Percentiles rank a stretch among this genome's conserved stretches.
phyloP scores from a whole-genome alignment of 1,140 invertebrate genomes.

The Apocrypta bakeri region DNA sequence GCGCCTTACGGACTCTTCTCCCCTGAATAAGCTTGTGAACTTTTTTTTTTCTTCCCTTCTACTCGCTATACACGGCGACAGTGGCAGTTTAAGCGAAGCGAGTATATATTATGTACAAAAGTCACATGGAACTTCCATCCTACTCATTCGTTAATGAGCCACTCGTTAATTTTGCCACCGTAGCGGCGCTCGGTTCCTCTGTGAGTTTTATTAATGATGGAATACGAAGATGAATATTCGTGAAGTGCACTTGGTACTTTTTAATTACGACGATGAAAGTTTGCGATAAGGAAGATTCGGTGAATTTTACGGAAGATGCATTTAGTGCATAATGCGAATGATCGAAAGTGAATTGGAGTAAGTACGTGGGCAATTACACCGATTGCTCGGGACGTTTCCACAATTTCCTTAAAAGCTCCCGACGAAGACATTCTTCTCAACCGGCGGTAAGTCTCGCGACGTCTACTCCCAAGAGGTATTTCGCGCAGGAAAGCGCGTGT shows the following conservation, averaged over 20 bases:
- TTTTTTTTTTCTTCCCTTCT: constrained; percentile 3
- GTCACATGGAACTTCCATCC: background rate
- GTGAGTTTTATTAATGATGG: constrained; percentile 20
- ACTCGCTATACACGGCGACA: background rate
- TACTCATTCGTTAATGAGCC: constrained; percentile 14
- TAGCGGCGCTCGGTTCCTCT: background rate
- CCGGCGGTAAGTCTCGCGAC: background rate
- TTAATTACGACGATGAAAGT: background rate
- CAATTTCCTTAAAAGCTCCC: constrained; percentile 44
- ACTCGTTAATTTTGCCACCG: constrained; percentile 22
- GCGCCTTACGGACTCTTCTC: constrained; percentile 18
- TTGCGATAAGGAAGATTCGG: background rate
- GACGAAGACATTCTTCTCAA: background rate
- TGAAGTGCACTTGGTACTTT: constrained; percentile 1
- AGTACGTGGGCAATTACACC: constrained; percentile 18
- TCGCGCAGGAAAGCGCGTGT: background rate
- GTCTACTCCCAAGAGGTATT: constrained; percentile 24
- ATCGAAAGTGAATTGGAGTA: background rate
- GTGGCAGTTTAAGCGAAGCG: background rate
- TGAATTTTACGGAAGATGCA: background rate
- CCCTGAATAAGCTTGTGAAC: constrained; percentile 29
- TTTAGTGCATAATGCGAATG: background rate
- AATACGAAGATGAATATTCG: constrained; percentile 22
- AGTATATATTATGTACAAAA: background rate
- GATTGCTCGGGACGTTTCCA: constrained; percentile 36